Base-by-base conservation (phyloP, 2,113 vertebrate genomes). In the Xiphophorus maculatus region DNA sequence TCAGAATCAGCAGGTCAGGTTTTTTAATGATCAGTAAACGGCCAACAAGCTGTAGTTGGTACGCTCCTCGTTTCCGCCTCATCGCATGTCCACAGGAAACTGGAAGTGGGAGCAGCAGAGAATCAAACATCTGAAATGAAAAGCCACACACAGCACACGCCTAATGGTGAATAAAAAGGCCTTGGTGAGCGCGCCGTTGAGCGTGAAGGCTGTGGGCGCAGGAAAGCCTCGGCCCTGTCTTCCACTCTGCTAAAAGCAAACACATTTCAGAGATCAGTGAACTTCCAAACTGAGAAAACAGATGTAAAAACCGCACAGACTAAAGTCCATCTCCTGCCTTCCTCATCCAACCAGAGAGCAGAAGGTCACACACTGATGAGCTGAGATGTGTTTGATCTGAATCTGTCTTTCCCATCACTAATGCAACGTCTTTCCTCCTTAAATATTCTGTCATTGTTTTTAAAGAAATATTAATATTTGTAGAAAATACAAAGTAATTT, bases 161-260 rank as follows among this genome's bases (percentile, higher is more conserved):
- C 32, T 65, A 15, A 61, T 22, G 30, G 64, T 17, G 61, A 69
- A 68, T 65, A 54, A 73, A 82, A 35, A 80, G 69, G 69, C 69
- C 69, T 75, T 70, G 73, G 78, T 80, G 63, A 73, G 66, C 71
- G 66, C 54, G 63, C 40, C 51, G 69, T 61, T 72, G 79, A 79
- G 81, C 81, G 51, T 72, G 82, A 81, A 79, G 79, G 63, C 72
- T 74, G 66, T 58, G 74, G 80, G 81, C 64, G 76, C 3, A 77
- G 28, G 40, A 71, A 79, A 71, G 40, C 44, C 69, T 60, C 51
- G 35, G 63, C 77, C 65, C 66, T 73, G 71, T 67, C 63, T 60
- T 42, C 30, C 15, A 75, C 71, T 81, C 54, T 65, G 32, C 12
- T 68, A 71, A 78, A 76, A 61, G n/a, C 60, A 3, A 64, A 63